phyloP scores from a whole-genome alignment of 2,888 invertebrate species.

The Aricia artaxerxes region DNA sequence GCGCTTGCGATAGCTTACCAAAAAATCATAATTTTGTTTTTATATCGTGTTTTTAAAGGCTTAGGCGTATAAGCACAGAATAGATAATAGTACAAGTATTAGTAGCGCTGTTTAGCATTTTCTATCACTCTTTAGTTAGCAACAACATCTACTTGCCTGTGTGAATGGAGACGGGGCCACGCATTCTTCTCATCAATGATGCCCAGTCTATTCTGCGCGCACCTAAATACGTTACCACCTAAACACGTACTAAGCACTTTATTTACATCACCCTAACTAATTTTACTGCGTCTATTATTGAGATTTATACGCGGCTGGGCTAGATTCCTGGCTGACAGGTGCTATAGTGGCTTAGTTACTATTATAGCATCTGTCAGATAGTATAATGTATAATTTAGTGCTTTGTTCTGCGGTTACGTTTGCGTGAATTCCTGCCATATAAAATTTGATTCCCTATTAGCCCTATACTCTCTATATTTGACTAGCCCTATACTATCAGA shows the following conservation, averaged over 20 bases:
- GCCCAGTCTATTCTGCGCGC: slow-evolving; percentile 46
- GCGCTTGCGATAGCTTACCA: too few relatives aligned
- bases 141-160: slow-evolving; percentile 27
- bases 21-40: too few relatives aligned
- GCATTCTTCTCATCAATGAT: slow-evolving; percentile 52
- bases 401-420: too few relatives aligned
- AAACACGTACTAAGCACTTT: slow-evolving; percentile 34
- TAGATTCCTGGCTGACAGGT: not conserved
- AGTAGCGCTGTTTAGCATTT: too few relatives aligned
- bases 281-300: slow-evolving; percentile 28
- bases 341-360: not conserved
- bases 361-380: not conserved
- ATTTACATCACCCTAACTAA: slow-evolving; percentile 43
- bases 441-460: too few relatives aligned
- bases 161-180: slow-evolving; percentile 44
- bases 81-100: too few relatives aligned
- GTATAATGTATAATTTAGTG: not conserved
- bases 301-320: slow-evolving; percentile 5
- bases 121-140: not conserved
- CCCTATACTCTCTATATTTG: too few relatives aligned
- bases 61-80: too few relatives aligned
- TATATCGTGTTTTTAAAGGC: too few relatives aligned
- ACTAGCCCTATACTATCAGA: too few relatives aligned
- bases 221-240: slow-evolving; percentile 30
- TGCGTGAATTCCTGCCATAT: too few relatives aligned